Evolutionary conservation across 2,113 vertebrate species (phyloP).

Genomic region (Actenoides hombroni): DNA sequence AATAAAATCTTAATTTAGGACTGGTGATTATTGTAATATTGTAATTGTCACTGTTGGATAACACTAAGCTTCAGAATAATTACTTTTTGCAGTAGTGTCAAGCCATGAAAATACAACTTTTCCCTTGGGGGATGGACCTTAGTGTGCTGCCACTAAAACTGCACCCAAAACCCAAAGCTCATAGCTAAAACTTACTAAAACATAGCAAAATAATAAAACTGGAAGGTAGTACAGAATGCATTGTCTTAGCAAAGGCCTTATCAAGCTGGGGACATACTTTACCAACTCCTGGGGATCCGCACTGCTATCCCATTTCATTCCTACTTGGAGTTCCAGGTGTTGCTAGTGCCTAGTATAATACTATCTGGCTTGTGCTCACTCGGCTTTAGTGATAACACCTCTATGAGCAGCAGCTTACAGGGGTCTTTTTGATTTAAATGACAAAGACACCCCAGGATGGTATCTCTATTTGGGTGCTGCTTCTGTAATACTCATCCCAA

Average conservation of each 20-base stretch:
- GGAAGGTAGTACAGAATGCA: background rate
- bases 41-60: background rate
- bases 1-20: conserved; percentile 16
- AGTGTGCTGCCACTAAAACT: background rate
- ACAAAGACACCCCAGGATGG: background rate
- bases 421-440: background rate
- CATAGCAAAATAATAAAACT: background rate
- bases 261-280: background rate
- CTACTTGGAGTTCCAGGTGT: background rate
- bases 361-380: background rate
- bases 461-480: background rate
- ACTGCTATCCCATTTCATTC: background rate
- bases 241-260: background rate
- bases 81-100: background rate
- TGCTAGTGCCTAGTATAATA: background rate
- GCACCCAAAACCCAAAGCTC: background rate
- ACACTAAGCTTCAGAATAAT: background rate
- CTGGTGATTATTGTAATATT: conserved; percentile 1
- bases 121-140: background rate
- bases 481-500: background rate
- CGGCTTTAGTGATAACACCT: background rate
- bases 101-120: background rate
- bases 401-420: background rate
- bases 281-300: background rate
- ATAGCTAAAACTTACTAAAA: background rate